Conservation (phyloP, 2,888 invertebrate species). For the Oxytorus armatus region DNA sequence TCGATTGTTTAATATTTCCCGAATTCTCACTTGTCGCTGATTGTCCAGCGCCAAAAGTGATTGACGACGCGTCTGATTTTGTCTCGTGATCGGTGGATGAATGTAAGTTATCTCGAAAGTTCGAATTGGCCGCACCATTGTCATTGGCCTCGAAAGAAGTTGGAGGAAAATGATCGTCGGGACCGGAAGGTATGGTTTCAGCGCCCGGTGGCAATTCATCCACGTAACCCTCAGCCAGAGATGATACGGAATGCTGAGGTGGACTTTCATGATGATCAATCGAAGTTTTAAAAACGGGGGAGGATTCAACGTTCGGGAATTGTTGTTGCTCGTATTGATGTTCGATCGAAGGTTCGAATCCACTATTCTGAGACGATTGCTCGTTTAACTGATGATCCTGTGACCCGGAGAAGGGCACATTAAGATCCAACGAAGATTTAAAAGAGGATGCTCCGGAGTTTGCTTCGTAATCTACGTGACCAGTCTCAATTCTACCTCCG, state of each 20-base stretch:
- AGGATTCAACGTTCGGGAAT: constrained; percentile 17
- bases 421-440: constrained; percentile 7
- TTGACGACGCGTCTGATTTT: constrained; percentile 20
- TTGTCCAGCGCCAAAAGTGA: constrained; percentile 15
- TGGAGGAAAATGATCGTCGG: constrained; percentile 47
- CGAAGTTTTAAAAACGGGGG: background rate
- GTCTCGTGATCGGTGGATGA: constrained; percentile 49
- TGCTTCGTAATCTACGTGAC: background rate
- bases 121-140: constrained; percentile 46
- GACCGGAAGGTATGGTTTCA: constrained; percentile 54
- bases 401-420: constrained; percentile 11
- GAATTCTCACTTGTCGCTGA: constrained; percentile 25
- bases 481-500: constrained; percentile 5
- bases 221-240: constrained; percentile 62
- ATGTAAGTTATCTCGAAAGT: constrained; percentile 45
- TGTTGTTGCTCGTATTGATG: constrained; percentile 33
- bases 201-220: constrained; percentile 77
- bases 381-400: constrained; percentile 49
- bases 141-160: constrained; percentile 20
- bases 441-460: constrained; percentile 15
- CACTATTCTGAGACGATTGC: constrained; percentile 33
- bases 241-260: constrained; percentile 12
- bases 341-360: constrained; percentile 18
- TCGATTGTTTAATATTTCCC: constrained; percentile 41
- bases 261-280: constrained; percentile 27